Evolutionary conservation across 2,888 invertebrate species (phyloP).

Genomic region (Polymixis flavicincta): DNA sequence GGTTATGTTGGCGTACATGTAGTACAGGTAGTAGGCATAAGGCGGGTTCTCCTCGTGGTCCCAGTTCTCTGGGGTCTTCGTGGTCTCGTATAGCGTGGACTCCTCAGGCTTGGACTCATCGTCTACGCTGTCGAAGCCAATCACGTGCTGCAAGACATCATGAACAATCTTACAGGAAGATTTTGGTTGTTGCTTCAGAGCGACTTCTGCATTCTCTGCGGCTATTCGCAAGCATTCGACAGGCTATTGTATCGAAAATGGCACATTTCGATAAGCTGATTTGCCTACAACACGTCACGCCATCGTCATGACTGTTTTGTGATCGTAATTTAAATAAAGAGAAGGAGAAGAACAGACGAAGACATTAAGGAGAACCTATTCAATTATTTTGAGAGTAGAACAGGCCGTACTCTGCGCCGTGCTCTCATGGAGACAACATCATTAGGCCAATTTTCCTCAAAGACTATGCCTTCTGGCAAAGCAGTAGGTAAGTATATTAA

Average conservation of each 20-base stretch:
- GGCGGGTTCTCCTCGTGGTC: slow-evolving; percentile 98
- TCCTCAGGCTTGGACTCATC: slow-evolving; percentile 99
- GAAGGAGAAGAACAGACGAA: too few species aligned
- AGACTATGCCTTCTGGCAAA: not conserved
- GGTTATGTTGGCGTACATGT: slow-evolving; percentile 99
- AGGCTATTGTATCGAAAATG: too few species aligned
- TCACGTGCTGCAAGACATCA: slow-evolving; percentile 92
- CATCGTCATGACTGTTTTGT: not conserved
- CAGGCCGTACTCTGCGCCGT: too few species aligned
- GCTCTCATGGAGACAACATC: not conserved
- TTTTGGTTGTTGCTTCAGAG: not conserved
- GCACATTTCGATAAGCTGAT: too few species aligned
- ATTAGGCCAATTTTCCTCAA: not conserved
- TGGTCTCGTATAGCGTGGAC: slow-evolving; percentile 95
- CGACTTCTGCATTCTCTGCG: not conserved
- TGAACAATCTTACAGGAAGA: not conserved
- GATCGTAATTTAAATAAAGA: not conserved
- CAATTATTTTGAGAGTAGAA: not conserved
- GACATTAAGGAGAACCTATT: not conserved
- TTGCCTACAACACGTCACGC: too few species aligned
- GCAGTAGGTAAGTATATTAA: not conserved
- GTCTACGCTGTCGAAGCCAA: slow-evolving; percentile 99
- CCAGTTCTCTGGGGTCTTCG: slow-evolving; percentile 96
- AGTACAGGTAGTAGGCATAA: slow-evolving; percentile 99
- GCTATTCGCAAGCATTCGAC: too few species aligned